Percentiles rank a stretch among this genome's conserved stretches.
Evolutionary conservation across 2,113 vertebrate genomes (phyloP).

Genomic region (Hystrix cristata): DNA sequence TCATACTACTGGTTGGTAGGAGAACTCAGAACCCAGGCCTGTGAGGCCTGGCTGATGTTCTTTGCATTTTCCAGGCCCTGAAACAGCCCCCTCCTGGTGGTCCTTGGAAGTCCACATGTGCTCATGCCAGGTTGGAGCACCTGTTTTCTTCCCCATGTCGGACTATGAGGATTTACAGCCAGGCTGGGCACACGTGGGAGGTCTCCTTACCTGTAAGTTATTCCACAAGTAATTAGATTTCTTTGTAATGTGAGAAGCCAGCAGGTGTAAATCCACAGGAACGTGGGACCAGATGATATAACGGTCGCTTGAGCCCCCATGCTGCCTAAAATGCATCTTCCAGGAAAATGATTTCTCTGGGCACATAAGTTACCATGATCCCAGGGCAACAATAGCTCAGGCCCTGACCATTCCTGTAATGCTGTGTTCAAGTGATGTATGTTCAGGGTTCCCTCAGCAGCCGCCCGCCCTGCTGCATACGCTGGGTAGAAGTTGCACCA

Average conservation of each 20-base stretch:
- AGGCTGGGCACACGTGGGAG: not conserved
- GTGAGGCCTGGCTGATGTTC: not conserved
- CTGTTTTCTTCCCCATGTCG: not conserved
- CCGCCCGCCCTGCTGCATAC: not conserved
- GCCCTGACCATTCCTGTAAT: slow-evolving; percentile 63
- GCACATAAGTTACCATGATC: slow-evolving; percentile 70
- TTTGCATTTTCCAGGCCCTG: not conserved
- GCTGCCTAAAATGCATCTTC: slow-evolving; percentile 80
- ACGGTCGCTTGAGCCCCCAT: slow-evolving; percentile 67
- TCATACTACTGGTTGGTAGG: not conserved
- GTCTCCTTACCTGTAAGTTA: slow-evolving; percentile 79
- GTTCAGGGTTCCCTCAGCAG: not conserved
- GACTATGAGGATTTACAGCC: slow-evolving; percentile 64
- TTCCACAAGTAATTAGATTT: slow-evolving; percentile 81
- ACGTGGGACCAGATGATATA: slow-evolving; percentile 77
- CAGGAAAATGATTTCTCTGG: slow-evolving; percentile 81
- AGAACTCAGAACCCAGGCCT: not conserved
- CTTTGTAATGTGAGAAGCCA: slow-evolving; percentile 69
- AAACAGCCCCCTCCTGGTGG: fast-evolving
- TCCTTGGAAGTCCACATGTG: too few species aligned
- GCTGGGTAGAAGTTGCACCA: not conserved
- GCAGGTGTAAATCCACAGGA: slow-evolving; percentile 74
- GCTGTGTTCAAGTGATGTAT: slow-evolving; percentile 74
- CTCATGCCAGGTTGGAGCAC: not conserved
- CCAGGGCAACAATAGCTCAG: slow-evolving; percentile 75